Percentiles rank a stretch among this genome's conserved stretches.
phyloP scores from a whole-genome alignment of 2,113 vertebrate species.

The Cyanistes caeruleus region DNA sequence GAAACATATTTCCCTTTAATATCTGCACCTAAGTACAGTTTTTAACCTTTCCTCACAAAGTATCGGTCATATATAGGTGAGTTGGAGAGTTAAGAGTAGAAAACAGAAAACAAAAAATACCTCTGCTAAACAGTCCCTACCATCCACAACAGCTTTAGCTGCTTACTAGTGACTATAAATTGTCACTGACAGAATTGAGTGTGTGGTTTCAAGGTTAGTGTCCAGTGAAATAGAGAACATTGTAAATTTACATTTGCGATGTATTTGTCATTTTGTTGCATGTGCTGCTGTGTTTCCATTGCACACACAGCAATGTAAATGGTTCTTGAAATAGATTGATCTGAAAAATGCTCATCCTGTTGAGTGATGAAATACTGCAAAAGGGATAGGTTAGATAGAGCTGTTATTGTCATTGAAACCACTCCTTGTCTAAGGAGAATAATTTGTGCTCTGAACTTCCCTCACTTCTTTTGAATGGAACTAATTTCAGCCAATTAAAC shows the following conservation, averaged over 20 bases:
- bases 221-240: neutral
- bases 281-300: accelerated
- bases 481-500: neutral
- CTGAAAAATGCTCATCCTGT: neutral
- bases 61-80: neutral
- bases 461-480: neutral
- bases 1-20: neutral
- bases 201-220: neutral
- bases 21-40: neutral
- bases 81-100: neutral
- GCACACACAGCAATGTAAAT: neutral
- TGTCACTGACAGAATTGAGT: neutral
- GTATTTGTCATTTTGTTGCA: neutral
- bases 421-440: neutral
- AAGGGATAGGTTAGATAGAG: neutral
- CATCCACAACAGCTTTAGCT: neutral
- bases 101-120: neutral
- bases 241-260: neutral
- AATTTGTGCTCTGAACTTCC: neutral
- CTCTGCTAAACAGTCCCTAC: neutral
- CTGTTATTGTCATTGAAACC: neutral
- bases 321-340: neutral
- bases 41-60: neutral
- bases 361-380: neutral
- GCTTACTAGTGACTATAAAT: neutral